phyloP scores from a whole-genome alignment of 2,888 invertebrate genomes.

The Idaea dimidiata region DNA sequence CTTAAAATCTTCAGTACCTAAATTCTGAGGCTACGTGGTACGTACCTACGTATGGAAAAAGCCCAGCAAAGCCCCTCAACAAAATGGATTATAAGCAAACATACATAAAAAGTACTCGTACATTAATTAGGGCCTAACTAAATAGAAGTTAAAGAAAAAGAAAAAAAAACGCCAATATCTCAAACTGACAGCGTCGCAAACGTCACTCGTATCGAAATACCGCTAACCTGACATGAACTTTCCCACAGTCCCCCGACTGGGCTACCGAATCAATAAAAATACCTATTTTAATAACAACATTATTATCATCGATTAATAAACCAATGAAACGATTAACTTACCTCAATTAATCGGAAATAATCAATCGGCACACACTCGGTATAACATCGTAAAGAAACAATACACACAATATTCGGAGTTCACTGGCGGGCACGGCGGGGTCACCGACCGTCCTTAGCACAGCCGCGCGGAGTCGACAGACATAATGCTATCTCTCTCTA shows the following conservation, averaged over 20 bases:
- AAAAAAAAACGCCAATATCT: not conserved
- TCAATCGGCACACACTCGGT: slow-evolving; percentile 38
- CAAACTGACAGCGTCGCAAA: not conserved
- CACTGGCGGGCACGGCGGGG: slow-evolving; percentile 74
- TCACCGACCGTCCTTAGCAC: slow-evolving; percentile 80
- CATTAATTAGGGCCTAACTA: no score
- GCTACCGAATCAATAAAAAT: not conserved
- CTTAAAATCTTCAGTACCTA: no score
- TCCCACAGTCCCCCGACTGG: not conserved
- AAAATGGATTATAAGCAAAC: no score
- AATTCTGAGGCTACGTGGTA: no score
- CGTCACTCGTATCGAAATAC: not conserved
- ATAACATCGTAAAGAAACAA: slow-evolving; percentile 40
- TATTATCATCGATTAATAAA: not conserved
- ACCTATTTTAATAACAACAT: not conserved
- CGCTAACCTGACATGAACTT: not conserved
- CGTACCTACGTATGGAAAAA: no score
- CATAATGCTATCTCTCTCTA: slow-evolving; percentile 57
- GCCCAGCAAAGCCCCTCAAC: no score
- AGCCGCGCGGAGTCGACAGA: slow-evolving; percentile 63
- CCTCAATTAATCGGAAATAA: slow-evolving; percentile 28
- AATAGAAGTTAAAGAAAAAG: not conserved
- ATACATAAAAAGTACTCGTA: no score
- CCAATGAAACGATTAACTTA: slow-evolving; percentile 18
- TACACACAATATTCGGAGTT: slow-evolving; percentile 76